Evolutionary conservation across 2,888 invertebrate genomes (phyloP).

Genomic region (Eubasilissa splendida): DNA sequence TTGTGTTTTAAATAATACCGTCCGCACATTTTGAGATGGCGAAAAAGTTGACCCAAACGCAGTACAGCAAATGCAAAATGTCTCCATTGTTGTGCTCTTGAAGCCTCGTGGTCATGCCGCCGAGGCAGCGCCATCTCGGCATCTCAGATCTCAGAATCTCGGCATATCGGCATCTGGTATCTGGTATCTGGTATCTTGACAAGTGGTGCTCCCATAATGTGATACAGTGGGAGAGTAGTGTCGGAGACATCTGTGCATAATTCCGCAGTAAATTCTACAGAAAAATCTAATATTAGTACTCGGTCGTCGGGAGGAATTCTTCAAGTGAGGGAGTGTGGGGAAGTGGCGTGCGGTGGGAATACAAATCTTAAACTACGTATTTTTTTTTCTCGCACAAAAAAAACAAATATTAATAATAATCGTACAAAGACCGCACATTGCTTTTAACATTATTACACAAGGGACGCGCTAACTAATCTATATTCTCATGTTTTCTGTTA

Average conservation of each 20-base stretch:
- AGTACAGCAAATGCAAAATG: too few relatives aligned
- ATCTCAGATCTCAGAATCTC: background rate
- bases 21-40: too few relatives aligned
- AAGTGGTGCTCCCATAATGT: constrained; percentile 11
- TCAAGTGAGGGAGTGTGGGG: constrained; percentile 14
- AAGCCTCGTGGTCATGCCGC: too few relatives aligned
- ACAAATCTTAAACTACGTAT: background rate
- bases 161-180: background rate
- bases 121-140: background rate
- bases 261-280: constrained; percentile 48
- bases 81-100: too few relatives aligned
- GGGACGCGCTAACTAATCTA: too few relatives aligned
- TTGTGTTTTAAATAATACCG: too few relatives aligned
- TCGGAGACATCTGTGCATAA: constrained; percentile 51
- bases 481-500: too few relatives aligned
- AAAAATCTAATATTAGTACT: constrained; percentile 38
- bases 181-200: background rate
- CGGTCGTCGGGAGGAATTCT: constrained; percentile 21
- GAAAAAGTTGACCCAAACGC: too few relatives aligned
- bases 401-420: too few relatives aligned
- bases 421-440: too few relatives aligned
- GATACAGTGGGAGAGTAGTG: constrained; percentile 48
- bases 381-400: too few relatives aligned
- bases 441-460: too few relatives aligned
- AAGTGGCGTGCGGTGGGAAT: constrained; percentile 8